A percentile compares a stretch with the other conserved stretches of the same genome.
Conservation (phyloP, 2,888 invertebrate species). For the Epiblema foenella region DNA sequence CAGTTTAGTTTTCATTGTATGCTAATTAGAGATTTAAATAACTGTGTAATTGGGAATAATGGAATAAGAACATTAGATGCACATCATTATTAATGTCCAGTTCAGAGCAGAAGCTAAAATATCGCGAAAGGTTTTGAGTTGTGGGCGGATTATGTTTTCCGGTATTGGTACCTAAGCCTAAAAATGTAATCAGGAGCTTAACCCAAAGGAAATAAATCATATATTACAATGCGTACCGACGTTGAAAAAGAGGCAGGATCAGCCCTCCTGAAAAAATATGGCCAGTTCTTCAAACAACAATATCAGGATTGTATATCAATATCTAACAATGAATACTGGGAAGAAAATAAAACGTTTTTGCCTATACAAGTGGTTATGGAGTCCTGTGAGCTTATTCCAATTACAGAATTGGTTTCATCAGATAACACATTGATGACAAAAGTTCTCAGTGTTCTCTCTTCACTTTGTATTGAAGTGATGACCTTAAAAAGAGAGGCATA, state of each 20-base stretch:
- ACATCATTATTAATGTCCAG: background rate
- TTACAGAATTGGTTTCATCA: slow-evolving; percentile 90
- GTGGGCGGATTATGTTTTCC: slow-evolving; percentile 5
- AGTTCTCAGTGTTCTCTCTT: slow-evolving; percentile 91
- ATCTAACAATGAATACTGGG: slow-evolving; percentile 57
- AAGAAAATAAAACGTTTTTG: slow-evolving; percentile 69
- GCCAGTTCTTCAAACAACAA: slow-evolving; percentile 77
- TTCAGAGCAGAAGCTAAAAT: background rate
- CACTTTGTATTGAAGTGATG: slow-evolving; percentile 91
- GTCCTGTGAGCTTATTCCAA: slow-evolving; percentile 86
- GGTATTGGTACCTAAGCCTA: background rate
- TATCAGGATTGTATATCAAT: slow-evolving; percentile 65
- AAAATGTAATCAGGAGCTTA: background rate
- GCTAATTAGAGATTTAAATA: slow-evolving; percentile 1
- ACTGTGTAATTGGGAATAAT: background rate
- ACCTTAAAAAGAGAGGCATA: slow-evolving; percentile 88
- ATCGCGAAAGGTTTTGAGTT: background rate
- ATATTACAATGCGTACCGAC: slow-evolving; percentile 62
- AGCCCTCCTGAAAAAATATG: slow-evolving; percentile 71
- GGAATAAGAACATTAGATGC: background rate
- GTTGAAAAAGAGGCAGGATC: slow-evolving; percentile 76
- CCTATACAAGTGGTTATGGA: slow-evolving; percentile 69
- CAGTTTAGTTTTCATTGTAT: background rate
- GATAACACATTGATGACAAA: slow-evolving; percentile 93
- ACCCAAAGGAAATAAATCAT: background rate